Percentiles rank a stretch among this genome's conserved stretches.
Conservation (phyloP, 2,888 invertebrate genomes). For the Drosophila incognita region DNA sequence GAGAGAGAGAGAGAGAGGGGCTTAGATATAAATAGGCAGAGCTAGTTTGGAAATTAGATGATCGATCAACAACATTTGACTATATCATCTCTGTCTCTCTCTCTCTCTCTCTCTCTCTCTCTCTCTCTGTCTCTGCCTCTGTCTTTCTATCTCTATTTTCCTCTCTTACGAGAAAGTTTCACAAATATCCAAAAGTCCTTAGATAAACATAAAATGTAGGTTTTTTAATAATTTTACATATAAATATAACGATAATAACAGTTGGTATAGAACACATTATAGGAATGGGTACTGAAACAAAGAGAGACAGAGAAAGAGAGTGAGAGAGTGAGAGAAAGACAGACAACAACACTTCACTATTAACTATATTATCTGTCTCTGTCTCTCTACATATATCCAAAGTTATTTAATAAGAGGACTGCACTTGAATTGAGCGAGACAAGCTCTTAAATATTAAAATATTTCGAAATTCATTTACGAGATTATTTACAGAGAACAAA, state of each 20-base stretch:
- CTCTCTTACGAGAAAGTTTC: neutral
- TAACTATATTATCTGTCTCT: neutral
- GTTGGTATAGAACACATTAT: neutral
- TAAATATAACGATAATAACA: neutral
- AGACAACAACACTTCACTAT: neutral
- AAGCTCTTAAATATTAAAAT: neutral
- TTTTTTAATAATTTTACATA: neutral
- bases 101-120: neutral
- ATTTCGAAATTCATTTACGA: neutral
- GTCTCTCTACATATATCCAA: neutral
- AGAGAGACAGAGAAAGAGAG: too few relatives aligned
- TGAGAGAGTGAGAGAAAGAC: neutral
- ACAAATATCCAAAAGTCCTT: neutral
- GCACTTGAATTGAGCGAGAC: neutral
- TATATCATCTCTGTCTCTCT: neutral
- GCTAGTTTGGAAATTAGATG: neutral
- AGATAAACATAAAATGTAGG: neutral
- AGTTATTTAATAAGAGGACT: neutral
- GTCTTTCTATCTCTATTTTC: neutral
- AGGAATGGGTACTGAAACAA: neutral
- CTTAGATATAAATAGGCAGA: neutral
- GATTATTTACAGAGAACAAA: neutral
- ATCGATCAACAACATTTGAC: neutral
- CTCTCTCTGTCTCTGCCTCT: neutral
- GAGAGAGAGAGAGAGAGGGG: neutral